Evolutionary conservation across 1,140 invertebrate genomes (phyloP).

Genomic region (Trachelipus rathkii): DNA sequence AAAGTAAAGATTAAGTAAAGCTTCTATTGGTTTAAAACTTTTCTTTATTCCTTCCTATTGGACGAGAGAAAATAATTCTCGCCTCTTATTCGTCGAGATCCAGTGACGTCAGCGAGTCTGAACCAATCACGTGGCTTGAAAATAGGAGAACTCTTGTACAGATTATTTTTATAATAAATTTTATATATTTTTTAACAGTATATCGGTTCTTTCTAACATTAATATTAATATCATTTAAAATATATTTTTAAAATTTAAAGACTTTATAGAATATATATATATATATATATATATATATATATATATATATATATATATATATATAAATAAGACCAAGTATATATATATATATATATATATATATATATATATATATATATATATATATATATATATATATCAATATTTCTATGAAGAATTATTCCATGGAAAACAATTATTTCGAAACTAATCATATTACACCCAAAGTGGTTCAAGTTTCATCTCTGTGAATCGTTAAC

Average conservation of each 20-base stretch:
- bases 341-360: background rate
- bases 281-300: slow-evolving; percentile 1
- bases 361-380: background rate
- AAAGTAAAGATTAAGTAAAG: slow-evolving; percentile 11
- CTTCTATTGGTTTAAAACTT: background rate
- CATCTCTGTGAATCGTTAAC: no score
- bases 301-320: slow-evolving; percentile 13
- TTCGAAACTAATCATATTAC: no score
- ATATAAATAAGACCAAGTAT: background rate
- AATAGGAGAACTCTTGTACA: background rate
- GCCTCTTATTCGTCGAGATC: background rate
- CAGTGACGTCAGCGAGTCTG: background rate
- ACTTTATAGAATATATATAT: no score
- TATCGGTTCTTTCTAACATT: background rate
- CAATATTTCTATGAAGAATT: no score
- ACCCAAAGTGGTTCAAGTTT: no score
- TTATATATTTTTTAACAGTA: background rate
- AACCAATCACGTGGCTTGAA: background rate
- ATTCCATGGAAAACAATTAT: no score
- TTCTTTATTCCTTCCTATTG: background rate
- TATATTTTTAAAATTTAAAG: background rate
- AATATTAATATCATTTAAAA: background rate
- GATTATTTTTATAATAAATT: slow-evolving; percentile 4
- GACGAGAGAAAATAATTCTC: background rate
- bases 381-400: background rate